Conservation (phyloP, 2,888 invertebrate species). For the Volucella inanis region DNA sequence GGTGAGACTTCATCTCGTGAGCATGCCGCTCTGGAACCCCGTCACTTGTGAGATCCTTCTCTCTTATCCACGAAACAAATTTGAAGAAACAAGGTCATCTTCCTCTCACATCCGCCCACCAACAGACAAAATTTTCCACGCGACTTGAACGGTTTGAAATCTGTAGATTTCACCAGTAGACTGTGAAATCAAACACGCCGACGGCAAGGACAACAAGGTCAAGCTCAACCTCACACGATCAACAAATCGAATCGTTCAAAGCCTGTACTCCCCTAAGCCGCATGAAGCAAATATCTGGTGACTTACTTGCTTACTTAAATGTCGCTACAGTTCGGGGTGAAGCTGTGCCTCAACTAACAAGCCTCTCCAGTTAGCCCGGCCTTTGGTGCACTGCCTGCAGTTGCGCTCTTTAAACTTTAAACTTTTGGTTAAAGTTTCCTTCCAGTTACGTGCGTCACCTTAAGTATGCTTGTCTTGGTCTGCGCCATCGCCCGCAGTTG, state of each 20-base stretch:
- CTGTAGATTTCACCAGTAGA: slow-evolving; percentile 92
- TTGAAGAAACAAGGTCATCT: slow-evolving; percentile 99
- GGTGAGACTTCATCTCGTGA: slow-evolving; percentile 97
- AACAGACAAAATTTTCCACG: slow-evolving; percentile 90
- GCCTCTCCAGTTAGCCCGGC: too few relatives aligned
- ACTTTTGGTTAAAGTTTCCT: too few relatives aligned
- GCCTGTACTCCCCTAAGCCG: slow-evolving; percentile 99
- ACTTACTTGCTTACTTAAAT: too few relatives aligned
- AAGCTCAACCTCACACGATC: slow-evolving; percentile 95
- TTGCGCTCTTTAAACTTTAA: too few relatives aligned
- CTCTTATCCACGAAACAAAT: slow-evolving; percentile 99
- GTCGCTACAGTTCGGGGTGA: too few relatives aligned
- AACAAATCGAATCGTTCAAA: slow-evolving; percentile 98
- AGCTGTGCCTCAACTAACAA: too few relatives aligned
- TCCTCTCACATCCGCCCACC: slow-evolving; percentile 98
- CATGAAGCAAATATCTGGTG: slow-evolving; percentile 92
- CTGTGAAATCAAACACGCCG: slow-evolving; percentile 95
- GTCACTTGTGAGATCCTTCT: slow-evolving; percentile 98
- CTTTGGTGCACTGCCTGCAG: too few relatives aligned
- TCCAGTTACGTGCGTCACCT: too few relatives aligned
- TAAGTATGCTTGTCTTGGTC: too few relatives aligned
- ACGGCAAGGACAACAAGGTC: slow-evolving; percentile 93
- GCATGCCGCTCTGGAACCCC: slow-evolving; percentile 98
- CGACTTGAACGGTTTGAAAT: slow-evolving; percentile 91
- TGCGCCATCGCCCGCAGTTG: too few relatives aligned